Base-by-base conservation (phyloP, 2,113 vertebrate species). In the Monarcha castaneiventris region DNA sequence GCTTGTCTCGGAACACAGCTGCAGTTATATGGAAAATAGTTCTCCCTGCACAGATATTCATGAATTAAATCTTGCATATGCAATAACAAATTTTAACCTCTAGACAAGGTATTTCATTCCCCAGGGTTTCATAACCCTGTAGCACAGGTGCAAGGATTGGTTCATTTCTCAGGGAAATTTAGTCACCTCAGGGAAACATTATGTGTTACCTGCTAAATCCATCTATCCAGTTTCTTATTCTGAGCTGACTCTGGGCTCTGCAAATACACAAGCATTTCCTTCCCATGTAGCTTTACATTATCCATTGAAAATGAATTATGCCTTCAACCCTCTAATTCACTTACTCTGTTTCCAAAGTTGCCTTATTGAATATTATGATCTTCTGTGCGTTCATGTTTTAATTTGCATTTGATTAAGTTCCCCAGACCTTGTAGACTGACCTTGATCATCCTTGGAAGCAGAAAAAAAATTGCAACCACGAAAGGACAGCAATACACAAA, bases 331-430 rank as follows among this genome's bases (percentile, higher is more conserved):
- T 81, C 58, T 93, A 95, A 95, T 96, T 94, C 94, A 96, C 88
- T 96, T 95, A 96, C 11, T 32, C 66, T 75, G 25, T 87, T 94
- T 96, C 84, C 92, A 89, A 96, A 96, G 92, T 96, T 93, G 54
- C 76, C 86, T 95, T 96, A 94, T 93, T 78, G 86, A 94, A 95
- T 96, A 96, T 93, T 92, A 91, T 84, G 44, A 89, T 94, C 48
- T 90, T 78, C 37, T 64, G 29, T 55, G 73, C 0, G 4, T 90
- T 94, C 79, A 20, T 90, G 88, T 93, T 96, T 97, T 96, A 94
- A 97, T 97, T 96, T 95, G 80, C 94, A 93, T 97, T 88, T 75
- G 88, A 93, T 96, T 93, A 96, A 79, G 68, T 61, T 89, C 29
- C 58, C 44, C 29, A 78, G 76, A 77, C 85, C 79, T 90, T 78